Base-by-base conservation (phyloP, 2,113 vertebrate species). In the Phalacrocorax brasilianus region DNA sequence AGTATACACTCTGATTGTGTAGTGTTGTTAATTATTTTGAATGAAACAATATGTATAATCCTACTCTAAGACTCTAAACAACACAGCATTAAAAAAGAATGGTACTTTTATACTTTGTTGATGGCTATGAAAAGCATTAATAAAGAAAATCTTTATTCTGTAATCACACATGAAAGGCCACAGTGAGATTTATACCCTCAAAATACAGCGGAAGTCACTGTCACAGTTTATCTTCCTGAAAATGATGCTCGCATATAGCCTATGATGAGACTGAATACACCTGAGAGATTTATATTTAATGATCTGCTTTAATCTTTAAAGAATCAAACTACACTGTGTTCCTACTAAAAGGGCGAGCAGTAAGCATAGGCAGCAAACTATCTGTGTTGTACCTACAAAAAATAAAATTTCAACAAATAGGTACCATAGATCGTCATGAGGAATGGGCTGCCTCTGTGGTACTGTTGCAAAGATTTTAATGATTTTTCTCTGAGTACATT, bases 191-290 rank as follows among this genome's bases (percentile, higher is more conserved):
- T 97, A 87, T 66, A 91, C 65, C 68, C 73, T 73, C 84, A 94
- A 96, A 95, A 95, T 75, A 35, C 35, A 77, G 86, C 89, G 95
- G 96, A 96, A 97, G 96, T 97, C 95, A 96, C 61, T 91, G 83
- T 83, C 95, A 92, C 6, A 44, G 61, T 85, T 96, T 95, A 95
- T 96, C 89, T 84, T 94, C 78, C 81, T 73, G 52, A 92, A 97
- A 92, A 95, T 70, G 28, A 68, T 72, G 70, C 67, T 84, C 2
- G 15, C 89, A 91, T 85, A 87, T 50, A 78, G 68, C 44, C 63
- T 61, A 12, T 32, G 78, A 93, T 85, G 92, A 88, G 84, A 76
- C 11, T 62, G 93, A 95, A 87, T 91, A 56, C 50, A 72, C 75
- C 75, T 19, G 81, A 95, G 92, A 95, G 56, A 93, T 94, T 97